phyloP scores from a whole-genome alignment of 2,113 vertebrate genomes.

The Callaeas wilsoni region DNA sequence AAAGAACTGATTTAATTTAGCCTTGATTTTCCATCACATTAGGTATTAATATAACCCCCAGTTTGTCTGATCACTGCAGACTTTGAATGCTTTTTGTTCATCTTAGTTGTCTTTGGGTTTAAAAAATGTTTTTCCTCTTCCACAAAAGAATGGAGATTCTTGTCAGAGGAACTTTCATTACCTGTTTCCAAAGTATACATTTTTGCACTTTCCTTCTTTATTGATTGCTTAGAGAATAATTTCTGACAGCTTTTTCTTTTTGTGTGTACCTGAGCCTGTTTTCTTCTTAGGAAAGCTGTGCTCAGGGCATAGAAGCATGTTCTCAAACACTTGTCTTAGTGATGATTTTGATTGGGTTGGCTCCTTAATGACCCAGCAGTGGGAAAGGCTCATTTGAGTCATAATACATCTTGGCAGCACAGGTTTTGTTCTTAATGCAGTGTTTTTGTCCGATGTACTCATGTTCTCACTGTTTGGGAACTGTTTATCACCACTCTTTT shows the following conservation, averaged over 20 bases:
- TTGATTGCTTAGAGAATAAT: not conserved
- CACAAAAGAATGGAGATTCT: not conserved
- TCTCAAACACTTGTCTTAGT: not conserved
- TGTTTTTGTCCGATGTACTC: not conserved
- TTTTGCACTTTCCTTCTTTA: not conserved
- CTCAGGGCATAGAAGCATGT: not conserved
- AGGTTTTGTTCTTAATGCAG: not conserved
- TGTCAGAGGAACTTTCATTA: not conserved
- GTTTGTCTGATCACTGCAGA: not conserved
- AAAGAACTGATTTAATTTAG: not conserved
- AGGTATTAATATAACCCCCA: accelerated
- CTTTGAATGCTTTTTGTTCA: not conserved
- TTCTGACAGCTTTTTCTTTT: not conserved
- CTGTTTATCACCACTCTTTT: not conserved
- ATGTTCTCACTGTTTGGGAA: not conserved
- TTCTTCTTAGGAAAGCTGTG: not conserved
- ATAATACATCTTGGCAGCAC: not conserved
- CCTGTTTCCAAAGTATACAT: not conserved
- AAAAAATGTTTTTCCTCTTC: not conserved
- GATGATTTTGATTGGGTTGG: not conserved
- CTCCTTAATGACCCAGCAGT: not conserved
- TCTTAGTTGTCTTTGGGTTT: not conserved
- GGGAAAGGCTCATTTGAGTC: not conserved
- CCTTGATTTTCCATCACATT: not conserved
- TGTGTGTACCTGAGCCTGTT: not conserved